Percentiles rank a stretch among this genome's conserved stretches.
These are phyloP conservation scores for Rhinopithecus roxellana DNA, from an alignment of 2,113 vertebrate genomes.

Conservation along the genomic window DNA sequence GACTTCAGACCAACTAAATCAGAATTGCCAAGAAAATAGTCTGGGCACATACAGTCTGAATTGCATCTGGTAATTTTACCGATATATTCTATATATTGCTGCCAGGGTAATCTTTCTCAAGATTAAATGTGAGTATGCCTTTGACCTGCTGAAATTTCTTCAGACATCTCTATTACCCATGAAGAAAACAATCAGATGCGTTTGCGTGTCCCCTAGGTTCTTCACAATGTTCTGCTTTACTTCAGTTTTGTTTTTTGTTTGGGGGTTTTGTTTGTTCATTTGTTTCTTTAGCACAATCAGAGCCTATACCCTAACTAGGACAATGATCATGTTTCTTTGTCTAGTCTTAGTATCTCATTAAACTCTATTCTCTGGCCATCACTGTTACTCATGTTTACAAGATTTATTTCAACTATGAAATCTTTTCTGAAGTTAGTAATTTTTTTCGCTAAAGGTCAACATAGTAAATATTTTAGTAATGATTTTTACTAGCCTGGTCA, in stretches of 20 bases:
- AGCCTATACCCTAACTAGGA: neutral
- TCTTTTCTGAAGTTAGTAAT: neutral
- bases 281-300: neutral
- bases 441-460: neutral
- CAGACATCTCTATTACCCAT: neutral
- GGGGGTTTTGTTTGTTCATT: neutral
- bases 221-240: neutral
- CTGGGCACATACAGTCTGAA: neutral
- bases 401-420: neutral
- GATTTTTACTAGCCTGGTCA: neutral
- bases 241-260: neutral
- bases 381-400: neutral
- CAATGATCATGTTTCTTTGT: neutral
- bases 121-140: neutral
- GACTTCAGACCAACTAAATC: neutral
- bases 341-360: neutral
- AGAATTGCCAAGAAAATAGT: neutral
- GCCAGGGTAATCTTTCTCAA: neutral
- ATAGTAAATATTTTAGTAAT: neutral
- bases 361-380: neutral
- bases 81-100: neutral
- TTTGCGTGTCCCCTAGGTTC: neutral
- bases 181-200: neutral
- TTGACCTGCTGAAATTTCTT: neutral
- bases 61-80: neutral